These are phyloP conservation scores for Nasonia oneida DNA, from an alignment of 2,888 invertebrate species.

Conservation along the genomic window DNA sequence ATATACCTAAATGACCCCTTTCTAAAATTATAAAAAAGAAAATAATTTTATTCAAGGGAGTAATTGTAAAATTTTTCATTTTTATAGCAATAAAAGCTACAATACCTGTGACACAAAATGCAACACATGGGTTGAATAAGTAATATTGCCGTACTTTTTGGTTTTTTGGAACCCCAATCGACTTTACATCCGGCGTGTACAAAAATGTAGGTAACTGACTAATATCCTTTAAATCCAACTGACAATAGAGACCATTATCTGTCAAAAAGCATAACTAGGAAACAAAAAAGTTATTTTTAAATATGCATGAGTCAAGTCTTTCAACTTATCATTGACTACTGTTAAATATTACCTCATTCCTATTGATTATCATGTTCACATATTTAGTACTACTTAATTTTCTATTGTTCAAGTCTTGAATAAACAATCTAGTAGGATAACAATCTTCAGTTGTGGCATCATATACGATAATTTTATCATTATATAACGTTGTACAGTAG, in stretches of 20 bases:
- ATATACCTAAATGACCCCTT: constrained; percentile 70
- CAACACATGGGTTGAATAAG: constrained; percentile 66
- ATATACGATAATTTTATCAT: constrained; percentile 48
- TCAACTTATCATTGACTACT: not conserved
- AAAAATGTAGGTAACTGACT: constrained; percentile 15
- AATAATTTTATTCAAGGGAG: constrained; percentile 12
- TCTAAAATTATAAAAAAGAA: constrained; percentile 62
- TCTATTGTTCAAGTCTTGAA: constrained; percentile 22
- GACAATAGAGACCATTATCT: constrained; percentile 61
- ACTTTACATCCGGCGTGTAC: constrained; percentile 58
- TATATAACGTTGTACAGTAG: constrained; percentile 50
- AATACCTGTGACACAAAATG: constrained; percentile 67
- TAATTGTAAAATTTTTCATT: not conserved
- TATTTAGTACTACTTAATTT: constrained; percentile 26
- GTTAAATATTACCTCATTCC: constrained; percentile 43
- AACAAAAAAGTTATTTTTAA: constrained; percentile 30
- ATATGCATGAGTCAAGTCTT: not conserved
- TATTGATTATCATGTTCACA: constrained; percentile 59
- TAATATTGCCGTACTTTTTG: constrained; percentile 47
- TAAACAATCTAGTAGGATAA: constrained; percentile 40
- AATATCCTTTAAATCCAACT: constrained; percentile 52
- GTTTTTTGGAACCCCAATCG: constrained; percentile 60
- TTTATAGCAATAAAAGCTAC: constrained; percentile 58
- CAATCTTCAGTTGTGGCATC: constrained; percentile 38
- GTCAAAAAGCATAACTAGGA: constrained; percentile 68